Evolutionary conservation across 2,797 vertebrate species (phyloP), one percentile per base, ranked within the genome.

Genomic region (Semaprochilodus insignis): DNA sequence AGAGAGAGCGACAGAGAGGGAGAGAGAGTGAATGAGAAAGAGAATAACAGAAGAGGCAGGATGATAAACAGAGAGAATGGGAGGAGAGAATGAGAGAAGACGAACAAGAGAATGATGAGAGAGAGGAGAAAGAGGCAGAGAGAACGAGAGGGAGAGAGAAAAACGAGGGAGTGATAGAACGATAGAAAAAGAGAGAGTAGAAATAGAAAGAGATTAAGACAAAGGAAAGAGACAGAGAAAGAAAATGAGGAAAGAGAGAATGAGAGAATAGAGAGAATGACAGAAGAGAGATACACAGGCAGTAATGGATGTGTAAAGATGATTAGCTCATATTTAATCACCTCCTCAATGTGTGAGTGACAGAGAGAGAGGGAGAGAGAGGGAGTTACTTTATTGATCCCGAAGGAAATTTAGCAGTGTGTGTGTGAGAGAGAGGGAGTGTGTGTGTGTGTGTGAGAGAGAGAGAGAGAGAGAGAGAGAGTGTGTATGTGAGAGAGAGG

Each of bases 241-340:
- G n/a, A n/a, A n/a, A n/a, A n/a, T n/a, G n/a, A n/a, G n/a, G 55
- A n/a, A 17, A 59, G 55, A 59, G 55, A 62, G 59, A 25, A 27
- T 10, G 23, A 6, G n/a, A n/a, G n/a, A n/a, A n/a, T n/a, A n/a
- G n/a, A 25, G 59, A 62, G 10, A 13, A 19, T 55, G 63, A 21
- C 65, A 27, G 77, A 36, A 93, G 63, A 66, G 63, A 66, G 63
- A 66, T 31, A 34, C 59, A 70, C 57, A 70, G 51, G 65, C 74
- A 76, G 69, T 74, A 82, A 77, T 77, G 55, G 81, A 75, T 70
- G 80, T 54, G 81, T 62, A 62, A 25, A 81, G 74, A 65, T 63
- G 60, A 66, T 66, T 66, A 66, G 63, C 34, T 66, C 71, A 55
- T 55, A n/a, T 34, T 31, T 54, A 15, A 71, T 25, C 44, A 36